Evolutionary conservation across 2,797 vertebrate genomes (phyloP).

Genomic region (Rousettus madagascariensis): DNA sequence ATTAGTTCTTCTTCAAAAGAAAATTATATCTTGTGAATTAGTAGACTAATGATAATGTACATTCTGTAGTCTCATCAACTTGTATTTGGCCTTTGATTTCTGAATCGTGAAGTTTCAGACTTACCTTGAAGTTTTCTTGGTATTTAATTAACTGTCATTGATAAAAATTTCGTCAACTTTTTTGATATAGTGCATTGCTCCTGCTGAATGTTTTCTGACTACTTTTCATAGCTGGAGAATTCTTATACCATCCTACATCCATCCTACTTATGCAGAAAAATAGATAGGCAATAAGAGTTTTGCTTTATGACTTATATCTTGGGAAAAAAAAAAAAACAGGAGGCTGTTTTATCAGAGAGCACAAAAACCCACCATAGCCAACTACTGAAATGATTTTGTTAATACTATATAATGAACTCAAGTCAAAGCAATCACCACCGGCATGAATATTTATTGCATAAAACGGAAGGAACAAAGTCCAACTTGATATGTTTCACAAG

Average conservation of each 20-base stretch:
- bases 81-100: constrained; percentile 69
- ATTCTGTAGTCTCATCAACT: constrained; percentile 51
- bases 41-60: constrained; percentile 33
- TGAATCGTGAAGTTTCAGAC: constrained; percentile 68
- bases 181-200: constrained; percentile 33
- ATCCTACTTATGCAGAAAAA: background rate
- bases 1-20: constrained; percentile 61
- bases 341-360: background rate
- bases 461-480: background rate
- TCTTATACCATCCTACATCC: constrained; percentile 4
- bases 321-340: background rate
- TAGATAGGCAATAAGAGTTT: background rate
- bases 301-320: background rate
- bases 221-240: constrained; percentile 45
- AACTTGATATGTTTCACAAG: background rate
- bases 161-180: background rate
- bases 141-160: constrained; percentile 36
- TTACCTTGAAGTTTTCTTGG: constrained; percentile 58
- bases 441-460: background rate
- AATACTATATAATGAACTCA: background rate
- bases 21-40: constrained; percentile 50
- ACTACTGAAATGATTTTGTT: background rate
- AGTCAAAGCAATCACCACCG: background rate
- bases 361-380: background rate
- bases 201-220: background rate